Evolutionary conservation across 2,888 invertebrate genomes (phyloP).

Genomic region (Napeogenes inachia): DNA sequence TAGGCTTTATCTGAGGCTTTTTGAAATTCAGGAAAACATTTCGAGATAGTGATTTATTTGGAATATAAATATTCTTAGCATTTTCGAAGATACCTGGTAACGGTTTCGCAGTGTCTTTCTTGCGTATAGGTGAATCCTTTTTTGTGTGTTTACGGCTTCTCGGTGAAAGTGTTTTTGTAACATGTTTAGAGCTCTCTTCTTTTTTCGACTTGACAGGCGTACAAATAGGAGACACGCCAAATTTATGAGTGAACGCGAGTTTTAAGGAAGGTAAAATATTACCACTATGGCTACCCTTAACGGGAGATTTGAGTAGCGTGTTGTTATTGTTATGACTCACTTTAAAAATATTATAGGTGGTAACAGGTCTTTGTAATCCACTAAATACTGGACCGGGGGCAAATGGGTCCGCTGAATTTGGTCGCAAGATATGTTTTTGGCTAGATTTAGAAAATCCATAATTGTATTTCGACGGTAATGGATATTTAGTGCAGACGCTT

Average conservation of each 20-base stretch:
- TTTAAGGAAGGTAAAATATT: constrained; percentile 61
- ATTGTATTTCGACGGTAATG: constrained; percentile 57
- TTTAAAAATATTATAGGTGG: constrained; percentile 69
- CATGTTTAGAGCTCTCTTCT: constrained; percentile 50
- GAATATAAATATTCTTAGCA: constrained; percentile 66
- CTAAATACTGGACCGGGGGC: constrained; percentile 74
- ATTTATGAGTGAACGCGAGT: constrained; percentile 68
- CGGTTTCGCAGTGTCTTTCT: constrained; percentile 59
- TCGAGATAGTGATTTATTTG: constrained; percentile 63
- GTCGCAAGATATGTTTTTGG: constrained; percentile 55
- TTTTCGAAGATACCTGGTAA: constrained; percentile 66
- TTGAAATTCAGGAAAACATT: constrained; percentile 72
- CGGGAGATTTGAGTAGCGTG: constrained; percentile 61
- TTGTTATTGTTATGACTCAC: constrained; percentile 68
- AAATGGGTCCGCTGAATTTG: constrained; percentile 67
- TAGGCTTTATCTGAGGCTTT: constrained; percentile 61
- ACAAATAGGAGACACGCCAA: constrained; percentile 66
- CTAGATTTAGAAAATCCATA: constrained; percentile 63
- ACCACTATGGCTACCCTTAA: constrained; percentile 50
- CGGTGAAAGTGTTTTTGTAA: constrained; percentile 54
- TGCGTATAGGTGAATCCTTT: constrained; percentile 44
- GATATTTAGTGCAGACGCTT: constrained; percentile 68
- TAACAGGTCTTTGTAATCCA: constrained; percentile 65
- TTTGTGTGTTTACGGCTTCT: constrained; percentile 56
- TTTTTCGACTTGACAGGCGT: constrained; percentile 53